These are phyloP conservation scores for Sebastes nivosus DNA, from an alignment of 2,797 vertebrate species.

Conservation along the genomic window DNA sequence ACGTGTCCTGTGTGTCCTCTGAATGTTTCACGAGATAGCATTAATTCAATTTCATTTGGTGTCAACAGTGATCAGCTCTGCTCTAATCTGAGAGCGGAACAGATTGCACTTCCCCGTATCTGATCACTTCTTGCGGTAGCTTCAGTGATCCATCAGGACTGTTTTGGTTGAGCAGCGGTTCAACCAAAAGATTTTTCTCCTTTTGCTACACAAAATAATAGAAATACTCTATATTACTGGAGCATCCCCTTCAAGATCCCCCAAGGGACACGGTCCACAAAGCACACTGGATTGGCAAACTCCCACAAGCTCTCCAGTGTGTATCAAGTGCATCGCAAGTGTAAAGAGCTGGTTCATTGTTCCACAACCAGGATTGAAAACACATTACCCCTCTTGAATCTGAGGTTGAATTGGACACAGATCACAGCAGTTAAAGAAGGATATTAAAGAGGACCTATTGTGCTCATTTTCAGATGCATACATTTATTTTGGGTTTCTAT, in stretches of 20 bases:
- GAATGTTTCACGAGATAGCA: neutral
- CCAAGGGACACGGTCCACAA: neutral
- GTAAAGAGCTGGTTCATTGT: neutral
- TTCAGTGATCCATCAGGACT: no score
- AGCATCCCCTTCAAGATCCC: neutral
- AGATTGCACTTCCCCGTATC: neutral
- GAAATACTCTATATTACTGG: neutral
- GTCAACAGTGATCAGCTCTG: constrained; percentile 19
- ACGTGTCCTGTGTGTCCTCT: neutral
- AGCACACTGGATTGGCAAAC: neutral
- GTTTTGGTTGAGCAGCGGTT: neutral
- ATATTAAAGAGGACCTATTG: neutral
- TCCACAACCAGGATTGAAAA: neutral
- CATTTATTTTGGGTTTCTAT: neutral
- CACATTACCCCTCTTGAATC: neutral
- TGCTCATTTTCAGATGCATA: neutral
- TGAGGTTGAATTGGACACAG: neutral
- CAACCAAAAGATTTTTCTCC: neutral
- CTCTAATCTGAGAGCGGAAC: constrained; percentile 14
- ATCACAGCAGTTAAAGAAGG: neutral
- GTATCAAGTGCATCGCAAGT: neutral
- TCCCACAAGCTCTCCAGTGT: neutral
- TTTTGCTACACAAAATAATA: neutral
- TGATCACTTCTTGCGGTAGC: neutral
- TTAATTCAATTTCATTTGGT: constrained; percentile 14